These are phyloP conservation scores for Microctenopoma steveboyesi DNA, from an alignment of 2,797 vertebrate genomes.

Conservation along the genomic window DNA sequence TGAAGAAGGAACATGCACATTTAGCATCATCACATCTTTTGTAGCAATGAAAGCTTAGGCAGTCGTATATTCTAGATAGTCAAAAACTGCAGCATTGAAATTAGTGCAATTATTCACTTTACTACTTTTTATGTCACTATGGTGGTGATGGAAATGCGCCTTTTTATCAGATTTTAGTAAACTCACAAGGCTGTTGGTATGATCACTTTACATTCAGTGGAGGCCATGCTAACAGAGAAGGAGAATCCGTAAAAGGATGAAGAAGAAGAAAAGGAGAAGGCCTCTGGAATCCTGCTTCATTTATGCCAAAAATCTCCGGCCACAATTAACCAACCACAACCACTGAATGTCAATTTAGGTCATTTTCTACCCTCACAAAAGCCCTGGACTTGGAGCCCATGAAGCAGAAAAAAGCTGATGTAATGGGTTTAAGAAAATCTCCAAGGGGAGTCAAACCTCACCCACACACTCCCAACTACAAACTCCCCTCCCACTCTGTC, in stretches of 20 bases:
- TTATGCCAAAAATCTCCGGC: slow-evolving; percentile 69
- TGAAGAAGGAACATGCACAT: background rate
- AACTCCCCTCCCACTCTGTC: slow-evolving; percentile 29
- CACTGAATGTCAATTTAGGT: slow-evolving; percentile 82
- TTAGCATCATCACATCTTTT: background rate
- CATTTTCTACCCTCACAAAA: slow-evolving; percentile 83
- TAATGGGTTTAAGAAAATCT: slow-evolving; percentile 86
- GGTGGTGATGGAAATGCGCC: background rate
- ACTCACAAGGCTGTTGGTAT: slow-evolving; percentile 18
- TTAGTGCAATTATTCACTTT: slow-evolving; percentile 24
- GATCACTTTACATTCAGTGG: slow-evolving; percentile 37
- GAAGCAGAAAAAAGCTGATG: slow-evolving; percentile 85
- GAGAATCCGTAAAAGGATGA: slow-evolving; percentile 31
- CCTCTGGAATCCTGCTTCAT: slow-evolving; percentile 68
- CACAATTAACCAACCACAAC: slow-evolving; percentile 73
- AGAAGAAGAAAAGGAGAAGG: slow-evolving; percentile 27
- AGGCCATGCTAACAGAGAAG: slow-evolving; percentile 29
- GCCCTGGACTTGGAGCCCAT: slow-evolving; percentile 71
- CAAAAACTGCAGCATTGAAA: background rate
- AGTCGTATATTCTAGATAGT: slow-evolving; percentile 11
- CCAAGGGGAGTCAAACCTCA: slow-evolving; percentile 77
- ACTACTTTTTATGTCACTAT: slow-evolving; percentile 16
- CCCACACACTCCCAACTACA: slow-evolving; percentile 40
- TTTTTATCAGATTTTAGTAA: slow-evolving; percentile 18
- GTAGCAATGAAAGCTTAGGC: slow-evolving; percentile 26